Base-by-base conservation (phyloP, 2,113 vertebrate genomes). In the Phalacrocorax brasilianus region DNA sequence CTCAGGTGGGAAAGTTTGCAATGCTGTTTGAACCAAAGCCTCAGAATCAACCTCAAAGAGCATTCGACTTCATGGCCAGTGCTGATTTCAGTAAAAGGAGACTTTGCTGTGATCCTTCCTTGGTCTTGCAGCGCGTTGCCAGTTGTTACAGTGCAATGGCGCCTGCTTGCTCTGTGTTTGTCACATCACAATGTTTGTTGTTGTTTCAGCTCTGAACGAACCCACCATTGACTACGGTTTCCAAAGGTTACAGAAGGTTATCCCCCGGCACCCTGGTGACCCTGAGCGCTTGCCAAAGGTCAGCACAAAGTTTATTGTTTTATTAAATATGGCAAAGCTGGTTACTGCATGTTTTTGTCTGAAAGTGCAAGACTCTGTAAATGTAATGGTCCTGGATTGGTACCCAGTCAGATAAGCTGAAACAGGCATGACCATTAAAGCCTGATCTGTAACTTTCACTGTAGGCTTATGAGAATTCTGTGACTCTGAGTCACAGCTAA, bases 191-290 rank as follows among this genome's bases (percentile, higher is more conserved):
- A 52, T 97, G 35, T 73, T 98, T 78, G 96, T 96, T 95, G 72
- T 94, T 91, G 95, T 97, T 97, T 92, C 96, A 99, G 99, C 99
- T 40, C 98, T 99, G 96, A 99, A 99, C 1, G 99, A 99, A 95
- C 99, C 99, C 90, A 99, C 99, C 98, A 99, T 99, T 95, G 99
- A 99, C 98, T 99, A 99, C 23, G 99, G 99, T 95, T 99, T 99
- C 97, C 98, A 99, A 97, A 98, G 98, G 96, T 97, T 99, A 97
- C 98, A 99, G 97, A 99, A 99, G 98, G 98, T 99, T 75, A 99
- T 99, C 74, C 98, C 98, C 58, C 97, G 98, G 95, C 98, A 98
- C 88, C 98, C 98, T 8, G 98, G 98, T 14, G 98, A 99, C 97
- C 98, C 98, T 1, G 98, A 99, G 76, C 98, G 98, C 91, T 98